phyloP scores from a whole-genome alignment of 2,797 vertebrate genomes.

The Chrysolophus pictus region DNA sequence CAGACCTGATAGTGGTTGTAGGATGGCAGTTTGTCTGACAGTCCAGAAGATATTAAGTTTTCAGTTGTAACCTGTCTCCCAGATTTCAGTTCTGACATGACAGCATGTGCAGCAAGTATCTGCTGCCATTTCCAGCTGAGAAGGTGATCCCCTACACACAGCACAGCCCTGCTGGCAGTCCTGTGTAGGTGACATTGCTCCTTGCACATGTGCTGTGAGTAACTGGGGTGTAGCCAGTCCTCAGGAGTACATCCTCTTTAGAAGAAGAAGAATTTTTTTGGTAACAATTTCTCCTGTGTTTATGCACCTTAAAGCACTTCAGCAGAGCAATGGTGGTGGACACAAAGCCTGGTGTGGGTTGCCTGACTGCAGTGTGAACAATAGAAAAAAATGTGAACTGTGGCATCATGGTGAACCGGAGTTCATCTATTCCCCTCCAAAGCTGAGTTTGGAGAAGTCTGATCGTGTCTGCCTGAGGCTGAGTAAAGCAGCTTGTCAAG shows the following conservation, averaged over 20 bases:
- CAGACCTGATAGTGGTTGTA: background rate
- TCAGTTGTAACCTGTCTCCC: background rate
- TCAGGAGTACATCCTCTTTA: background rate
- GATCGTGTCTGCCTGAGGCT: background rate
- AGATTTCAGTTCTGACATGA: background rate
- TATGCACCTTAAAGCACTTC: background rate
- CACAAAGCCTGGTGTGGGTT: background rate
- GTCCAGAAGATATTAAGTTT: background rate
- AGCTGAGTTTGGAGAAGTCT: background rate
- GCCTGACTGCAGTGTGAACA: accelerated
- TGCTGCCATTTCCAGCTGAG: too few relatives aligned
- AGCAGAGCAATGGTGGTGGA: background rate
- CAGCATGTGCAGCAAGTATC: background rate
- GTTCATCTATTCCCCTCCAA: background rate
- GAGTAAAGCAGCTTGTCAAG: background rate
- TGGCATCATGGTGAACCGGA: background rate
- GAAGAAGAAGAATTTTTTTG: background rate
- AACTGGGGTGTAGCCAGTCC: background rate
- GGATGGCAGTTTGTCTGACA: background rate
- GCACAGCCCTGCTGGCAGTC: background rate
- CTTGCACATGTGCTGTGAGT: background rate
- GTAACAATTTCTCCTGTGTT: background rate
- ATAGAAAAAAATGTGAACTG: background rate
- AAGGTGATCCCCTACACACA: background rate
- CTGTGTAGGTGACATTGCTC: background rate